Percentiles rank a stretch among this genome's conserved stretches.
Evolutionary conservation across 2,888 invertebrate species (phyloP).

Genomic region (Tuta absoluta): DNA sequence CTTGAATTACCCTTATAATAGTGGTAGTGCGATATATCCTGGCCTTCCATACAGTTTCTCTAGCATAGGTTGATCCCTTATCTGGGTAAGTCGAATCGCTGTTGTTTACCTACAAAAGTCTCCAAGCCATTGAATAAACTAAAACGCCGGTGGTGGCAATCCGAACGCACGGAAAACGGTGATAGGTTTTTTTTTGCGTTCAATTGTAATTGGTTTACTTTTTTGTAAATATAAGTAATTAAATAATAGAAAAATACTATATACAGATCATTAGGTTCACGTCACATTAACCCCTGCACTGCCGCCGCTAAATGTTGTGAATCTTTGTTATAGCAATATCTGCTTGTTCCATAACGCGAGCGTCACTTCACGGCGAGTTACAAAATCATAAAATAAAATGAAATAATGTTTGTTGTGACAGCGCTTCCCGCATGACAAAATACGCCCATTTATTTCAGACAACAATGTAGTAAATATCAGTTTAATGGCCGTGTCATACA

Average conservation of each 20-base stretch:
- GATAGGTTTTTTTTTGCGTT: too few species aligned
- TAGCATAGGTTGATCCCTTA: too few species aligned
- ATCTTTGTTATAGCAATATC: slow-evolving; percentile 59
- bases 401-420: slow-evolving; percentile 80
- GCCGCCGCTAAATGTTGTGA: slow-evolving; percentile 48
- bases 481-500: slow-evolving; percentile 70
- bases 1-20: too few species aligned
- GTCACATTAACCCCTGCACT: slow-evolving; percentile 48
- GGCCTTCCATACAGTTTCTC: too few species aligned
- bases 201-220: too few species aligned
- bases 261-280: slow-evolving; percentile 51
- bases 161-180: too few species aligned
- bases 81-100: too few species aligned
- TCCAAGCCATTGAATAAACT: too few species aligned
- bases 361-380: slow-evolving; percentile 72
- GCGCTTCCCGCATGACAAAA: slow-evolving; percentile 75
- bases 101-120: too few species aligned
- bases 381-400: slow-evolving; percentile 73
- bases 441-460: slow-evolving; percentile 71
- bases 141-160: too few species aligned
- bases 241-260: slow-evolving; percentile 50
- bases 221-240: too few species aligned
- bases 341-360: slow-evolving; percentile 64
- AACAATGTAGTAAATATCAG: slow-evolving; percentile 75
- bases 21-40: too few species aligned